Base-by-base conservation (phyloP, 2,797 vertebrate genomes). In the Falco novaeseelandiae region DNA sequence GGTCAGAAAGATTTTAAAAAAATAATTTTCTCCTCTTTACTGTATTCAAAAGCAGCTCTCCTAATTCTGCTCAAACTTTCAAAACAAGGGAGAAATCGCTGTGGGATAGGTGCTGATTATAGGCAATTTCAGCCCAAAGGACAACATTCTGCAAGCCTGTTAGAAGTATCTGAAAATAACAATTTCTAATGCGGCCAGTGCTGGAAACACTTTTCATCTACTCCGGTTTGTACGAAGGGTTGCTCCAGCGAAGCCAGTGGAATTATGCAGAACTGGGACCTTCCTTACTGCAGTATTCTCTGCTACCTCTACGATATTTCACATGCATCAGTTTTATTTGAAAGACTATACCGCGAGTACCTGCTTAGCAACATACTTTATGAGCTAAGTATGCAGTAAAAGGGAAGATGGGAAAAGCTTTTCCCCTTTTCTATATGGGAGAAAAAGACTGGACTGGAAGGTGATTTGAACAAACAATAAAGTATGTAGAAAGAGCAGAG, bases 401-500 rank as follows among this genome's bases (percentile, higher is more conserved):
- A 54, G 25, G 72, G 38, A 40, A 65, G 59, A 77, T 65, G 61
- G 61, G 73, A 59, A 93, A 94, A 83, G 46, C 72, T 48, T 67
- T 21, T 91, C 62, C 76, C 32, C 54, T 89, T 65, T 71, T 48
- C 87, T 71, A 3, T 14, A 38, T 0, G 9, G 71, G 69, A 93
- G 87, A 49, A 61, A 70, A 83, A 57, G 57, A 3, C 38, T 59
- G 65, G 57, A 26, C 48, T 62, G 72, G 59, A 70, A 84, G 44
- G 25, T 52, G 61, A 65, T 85, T 83, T 69, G 67, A 79, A 48
- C 51, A 88, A 95, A 95, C 61, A 96, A 88, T 86, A 72, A 92
- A 93, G 94, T 86, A 92, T 62, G 52, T 83, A 92, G 76, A 94
- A 92, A 89, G 76, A 80, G 72, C 48, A 59, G 71, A 84, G 81